Base-by-base conservation (phyloP, 2,113 vertebrate species). In the Numida meleagris region DNA sequence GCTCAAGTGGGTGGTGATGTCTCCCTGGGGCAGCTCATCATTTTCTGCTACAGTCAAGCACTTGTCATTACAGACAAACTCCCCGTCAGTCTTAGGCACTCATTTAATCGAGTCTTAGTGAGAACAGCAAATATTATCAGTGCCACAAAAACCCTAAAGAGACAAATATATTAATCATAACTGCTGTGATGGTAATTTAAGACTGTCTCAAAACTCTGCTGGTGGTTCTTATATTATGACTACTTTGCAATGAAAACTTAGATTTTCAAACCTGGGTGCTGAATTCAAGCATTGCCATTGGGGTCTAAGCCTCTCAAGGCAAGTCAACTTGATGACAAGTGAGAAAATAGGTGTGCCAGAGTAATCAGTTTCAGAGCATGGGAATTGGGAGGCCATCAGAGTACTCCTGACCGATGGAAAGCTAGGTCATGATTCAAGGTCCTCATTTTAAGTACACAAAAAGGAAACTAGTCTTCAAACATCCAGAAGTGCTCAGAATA, bases 51-150 rank as follows among this genome's bases (percentile, higher is more conserved):
- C 88, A 97, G 96, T 97, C 97, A 97, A 97, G 94, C 95, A 95
- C 97, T 97, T 98, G 97, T 98, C 98, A 98, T 97, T 96, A 96
- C 81, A 98, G 95, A 98, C 96, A 97, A 98, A 97, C 96, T 96
- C 88, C 82, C 95, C 45, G 91, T 98, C 97, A 97, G 86, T 97
- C 96, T 97, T 92, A 93, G 82, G 78, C 94, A 89, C 96, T 97
- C 96, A 97, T 96, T 96, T 97, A 97, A 96, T 97, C 63, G 84
- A 93, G 91, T 96, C 95, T 97, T 95, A 75, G 90, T 82, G 90
- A 82, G 88, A 95, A 93, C 65, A 86, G 93, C 85, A 92, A 96
- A 95, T 95, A 96, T 92, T 92, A 94, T 79, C 89, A 68, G 82
- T 80, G 84, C 63, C 84, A 96, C 88, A 90, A 92, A 86, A 95